These are phyloP conservation scores for Crotalus helleri DNA, from an alignment of 2,113 vertebrate genomes.

Conservation along the genomic window DNA sequence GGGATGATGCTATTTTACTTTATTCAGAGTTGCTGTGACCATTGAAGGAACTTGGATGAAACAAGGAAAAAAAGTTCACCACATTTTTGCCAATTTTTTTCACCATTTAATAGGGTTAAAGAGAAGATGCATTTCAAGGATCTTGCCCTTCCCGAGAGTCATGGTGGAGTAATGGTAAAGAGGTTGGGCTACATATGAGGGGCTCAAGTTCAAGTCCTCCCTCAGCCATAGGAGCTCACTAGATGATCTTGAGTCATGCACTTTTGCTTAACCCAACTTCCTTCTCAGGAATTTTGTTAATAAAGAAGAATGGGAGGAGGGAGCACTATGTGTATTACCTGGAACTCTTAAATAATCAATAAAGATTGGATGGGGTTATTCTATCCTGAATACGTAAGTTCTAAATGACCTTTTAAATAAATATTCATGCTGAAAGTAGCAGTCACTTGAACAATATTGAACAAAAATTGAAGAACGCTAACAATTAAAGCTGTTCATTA, in stretches of 20 bases:
- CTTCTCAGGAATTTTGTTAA: neutral
- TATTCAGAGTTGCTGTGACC: conserved; percentile 16
- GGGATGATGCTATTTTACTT: conserved; percentile 56
- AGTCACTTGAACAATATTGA: neutral
- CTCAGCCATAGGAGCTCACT: neutral
- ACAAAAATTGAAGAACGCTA: neutral
- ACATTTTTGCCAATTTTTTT: neutral
- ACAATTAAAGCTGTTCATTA: neutral
- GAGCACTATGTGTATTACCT: neutral
- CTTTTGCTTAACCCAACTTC: neutral
- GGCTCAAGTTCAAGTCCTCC: neutral
- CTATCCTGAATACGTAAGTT: neutral
- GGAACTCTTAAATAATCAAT: neutral
- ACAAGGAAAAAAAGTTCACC: conserved; percentile 28
- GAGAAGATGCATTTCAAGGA: neutral
- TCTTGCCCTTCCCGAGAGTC: neutral
- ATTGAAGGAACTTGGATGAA: conserved; percentile 20
- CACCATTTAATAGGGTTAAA: neutral
- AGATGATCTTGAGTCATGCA: neutral
- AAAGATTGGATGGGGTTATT: neutral
- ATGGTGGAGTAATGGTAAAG: neutral
- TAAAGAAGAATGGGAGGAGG: neutral
- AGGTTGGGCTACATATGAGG: neutral
- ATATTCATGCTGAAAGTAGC: neutral
- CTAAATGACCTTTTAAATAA: neutral